phyloP scores from a whole-genome alignment of 1,140 invertebrate species.

The Nasonia giraulti region DNA sequence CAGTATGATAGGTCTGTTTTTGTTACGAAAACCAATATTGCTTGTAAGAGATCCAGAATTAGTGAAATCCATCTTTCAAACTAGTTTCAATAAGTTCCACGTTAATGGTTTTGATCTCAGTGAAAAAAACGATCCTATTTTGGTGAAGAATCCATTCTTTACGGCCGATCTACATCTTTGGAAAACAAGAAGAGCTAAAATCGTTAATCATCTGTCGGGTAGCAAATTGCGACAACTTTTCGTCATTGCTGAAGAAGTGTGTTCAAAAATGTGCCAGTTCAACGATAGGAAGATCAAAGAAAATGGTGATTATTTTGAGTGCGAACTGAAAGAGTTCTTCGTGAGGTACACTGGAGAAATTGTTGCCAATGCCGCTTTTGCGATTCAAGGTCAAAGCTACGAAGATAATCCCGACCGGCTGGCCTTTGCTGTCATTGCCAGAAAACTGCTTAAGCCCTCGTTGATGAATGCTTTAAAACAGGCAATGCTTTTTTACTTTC shows the following conservation, averaged over 20 bases:
- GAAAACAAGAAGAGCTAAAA: slow-evolving; percentile 45
- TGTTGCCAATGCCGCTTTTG: slow-evolving; percentile 73
- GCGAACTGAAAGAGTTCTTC: slow-evolving; percentile 65
- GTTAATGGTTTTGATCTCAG: slow-evolving; percentile 50
- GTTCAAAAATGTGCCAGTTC: slow-evolving; percentile 50
- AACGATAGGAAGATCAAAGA: slow-evolving; percentile 40
- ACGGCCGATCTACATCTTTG: slow-evolving; percentile 53
- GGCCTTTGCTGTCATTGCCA: slow-evolving; percentile 53
- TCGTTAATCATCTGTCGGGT: slow-evolving; percentile 53
- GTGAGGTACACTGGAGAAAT: slow-evolving; percentile 73
- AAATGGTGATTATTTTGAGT: slow-evolving; percentile 35
- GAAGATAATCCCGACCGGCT: slow-evolving; percentile 10
- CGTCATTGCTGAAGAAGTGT: slow-evolving; percentile 26
- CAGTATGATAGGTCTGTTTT: slow-evolving; percentile 62
- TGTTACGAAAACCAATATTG: slow-evolving; percentile 54
- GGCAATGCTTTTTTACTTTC: slow-evolving; percentile 35
- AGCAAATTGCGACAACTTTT: slow-evolving; percentile 53
- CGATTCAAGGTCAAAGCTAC: slow-evolving; percentile 63
- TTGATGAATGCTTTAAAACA: background rate
- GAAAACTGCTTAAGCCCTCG: slow-evolving; percentile 52
- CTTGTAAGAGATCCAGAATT: slow-evolving; percentile 64
- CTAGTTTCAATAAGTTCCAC: slow-evolving; percentile 61
- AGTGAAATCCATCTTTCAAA: slow-evolving; percentile 62
- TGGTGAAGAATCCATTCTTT: slow-evolving; percentile 65
- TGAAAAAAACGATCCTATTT: slow-evolving; percentile 50